Evolutionary conservation across 2,797 vertebrate genomes (phyloP).

Genomic region (Sebastiscus tertius): DNA sequence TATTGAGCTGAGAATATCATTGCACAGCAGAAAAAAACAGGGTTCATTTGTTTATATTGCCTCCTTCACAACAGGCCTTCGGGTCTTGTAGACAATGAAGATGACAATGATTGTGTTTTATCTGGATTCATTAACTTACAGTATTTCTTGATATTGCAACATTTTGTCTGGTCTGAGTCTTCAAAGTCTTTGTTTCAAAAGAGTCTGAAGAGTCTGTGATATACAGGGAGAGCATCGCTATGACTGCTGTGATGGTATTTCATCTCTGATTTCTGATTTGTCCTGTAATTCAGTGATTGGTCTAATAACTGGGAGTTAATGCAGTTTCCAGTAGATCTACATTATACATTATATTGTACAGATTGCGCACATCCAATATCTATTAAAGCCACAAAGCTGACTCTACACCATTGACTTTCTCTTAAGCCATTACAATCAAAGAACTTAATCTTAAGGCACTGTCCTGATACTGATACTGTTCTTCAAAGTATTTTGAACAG

Average conservation of each 20-base stretch:
- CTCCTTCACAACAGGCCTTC: neutral
- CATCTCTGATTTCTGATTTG: neutral
- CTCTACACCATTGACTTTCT: neutral
- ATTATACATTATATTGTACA: neutral
- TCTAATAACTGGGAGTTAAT: neutral
- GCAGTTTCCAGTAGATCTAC: neutral
- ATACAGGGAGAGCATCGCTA: neutral
- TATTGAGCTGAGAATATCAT: neutral
- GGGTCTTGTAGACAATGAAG: neutral
- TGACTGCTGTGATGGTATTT: neutral
- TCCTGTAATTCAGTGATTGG: neutral
- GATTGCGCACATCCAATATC: neutral
- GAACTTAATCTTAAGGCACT: neutral
- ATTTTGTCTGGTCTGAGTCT: neutral
- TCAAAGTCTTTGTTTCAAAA: neutral
- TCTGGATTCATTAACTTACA: neutral
- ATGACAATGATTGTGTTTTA: conserved; percentile 7
- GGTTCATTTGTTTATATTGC: neutral
- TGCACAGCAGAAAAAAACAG: neutral
- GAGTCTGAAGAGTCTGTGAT: neutral
- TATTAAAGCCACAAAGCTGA: conserved; percentile 2
- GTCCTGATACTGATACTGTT: neutral
- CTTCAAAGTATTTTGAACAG: neutral
- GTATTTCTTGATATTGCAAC: conserved; percentile 10
- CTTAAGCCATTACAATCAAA: neutral